phyloP scores from a whole-genome alignment of 2,113 vertebrate genomes.

The Festucalex cinctus region DNA sequence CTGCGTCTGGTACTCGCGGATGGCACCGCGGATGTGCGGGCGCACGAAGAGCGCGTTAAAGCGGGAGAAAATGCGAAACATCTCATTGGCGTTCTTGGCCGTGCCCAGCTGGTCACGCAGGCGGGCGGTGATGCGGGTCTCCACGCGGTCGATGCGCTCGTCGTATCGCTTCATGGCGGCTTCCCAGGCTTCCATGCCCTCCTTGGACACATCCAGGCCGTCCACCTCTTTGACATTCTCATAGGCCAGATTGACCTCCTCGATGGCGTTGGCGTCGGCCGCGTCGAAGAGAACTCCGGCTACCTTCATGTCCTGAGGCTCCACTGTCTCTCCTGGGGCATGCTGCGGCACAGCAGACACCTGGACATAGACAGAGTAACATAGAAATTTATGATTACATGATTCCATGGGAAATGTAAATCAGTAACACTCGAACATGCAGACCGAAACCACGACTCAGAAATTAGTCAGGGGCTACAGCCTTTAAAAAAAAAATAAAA shows the following conservation, averaged over 20 bases:
- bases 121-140: slow-evolving; percentile 95
- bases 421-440: no score
- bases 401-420: no score
- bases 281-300: slow-evolving; percentile 95
- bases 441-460: no score
- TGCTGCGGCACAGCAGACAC: slow-evolving; percentile 92
- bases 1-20: slow-evolving; percentile 96
- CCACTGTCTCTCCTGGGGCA: slow-evolving; percentile 87
- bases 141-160: slow-evolving; percentile 94
- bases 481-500: neutral
- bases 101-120: slow-evolving; percentile 95
- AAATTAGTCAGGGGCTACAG: neutral
- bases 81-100: slow-evolving; percentile 97
- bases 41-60: slow-evolving; percentile 98
- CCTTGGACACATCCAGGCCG: slow-evolving; percentile 95
- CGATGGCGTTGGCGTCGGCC: slow-evolving; percentile 94
- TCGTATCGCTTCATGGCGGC: slow-evolving; percentile 97
- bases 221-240: slow-evolving; percentile 99
- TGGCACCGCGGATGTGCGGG: slow-evolving; percentile 95
- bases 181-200: slow-evolving; percentile 97
- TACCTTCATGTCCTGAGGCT: slow-evolving; percentile 94
- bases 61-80: slow-evolving; percentile 98
- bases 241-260: slow-evolving; percentile 97
- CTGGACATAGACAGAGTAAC: slow-evolving; percentile 55
- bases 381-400: no score